A percentile compares a stretch with the other conserved stretches of the same genome.
Evolutionary conservation across 2,888 invertebrate species (phyloP).

Genomic region (Drosophila basisetae): DNA sequence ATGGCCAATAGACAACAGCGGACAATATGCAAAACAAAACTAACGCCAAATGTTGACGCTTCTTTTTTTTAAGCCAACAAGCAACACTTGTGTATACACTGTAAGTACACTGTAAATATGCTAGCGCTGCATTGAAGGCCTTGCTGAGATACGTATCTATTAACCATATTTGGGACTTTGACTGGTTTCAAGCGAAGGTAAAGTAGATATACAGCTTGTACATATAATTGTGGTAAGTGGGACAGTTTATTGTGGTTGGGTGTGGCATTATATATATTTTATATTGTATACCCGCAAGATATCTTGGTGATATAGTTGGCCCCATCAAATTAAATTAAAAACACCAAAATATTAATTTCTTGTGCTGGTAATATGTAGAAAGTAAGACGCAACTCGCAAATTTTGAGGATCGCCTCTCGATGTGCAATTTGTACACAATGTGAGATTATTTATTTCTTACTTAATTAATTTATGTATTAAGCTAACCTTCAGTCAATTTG

Average conservation of each 20-base stretch:
- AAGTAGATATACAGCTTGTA: too few species aligned
- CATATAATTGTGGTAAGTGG: neutral
- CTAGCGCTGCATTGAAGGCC: neutral
- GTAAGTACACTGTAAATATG: constrained; percentile 47
- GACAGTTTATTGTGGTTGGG: neutral
- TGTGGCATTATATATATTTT: neutral
- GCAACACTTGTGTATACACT: constrained; percentile 25
- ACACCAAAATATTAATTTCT: too few species aligned
- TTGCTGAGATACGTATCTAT: neutral
- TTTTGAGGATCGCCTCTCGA: neutral
- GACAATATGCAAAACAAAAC: constrained; percentile 77
- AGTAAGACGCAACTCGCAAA: neutral
- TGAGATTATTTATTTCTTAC: neutral
- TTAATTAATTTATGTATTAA: neutral
- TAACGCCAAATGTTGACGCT: constrained; percentile 65
- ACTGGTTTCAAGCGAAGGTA: neutral
- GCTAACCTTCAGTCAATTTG: neutral
- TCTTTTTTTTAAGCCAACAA: constrained; percentile 33
- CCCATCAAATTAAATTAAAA: neutral
- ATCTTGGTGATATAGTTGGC: neutral
- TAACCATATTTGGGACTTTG: constrained; percentile 2
- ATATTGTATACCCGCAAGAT: neutral
- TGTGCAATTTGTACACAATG: neutral
- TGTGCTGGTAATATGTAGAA: neutral
- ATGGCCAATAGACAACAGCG: constrained; percentile 17